phyloP scores from a whole-genome alignment of 2,113 vertebrate species.

The Spilogale gracilis region DNA sequence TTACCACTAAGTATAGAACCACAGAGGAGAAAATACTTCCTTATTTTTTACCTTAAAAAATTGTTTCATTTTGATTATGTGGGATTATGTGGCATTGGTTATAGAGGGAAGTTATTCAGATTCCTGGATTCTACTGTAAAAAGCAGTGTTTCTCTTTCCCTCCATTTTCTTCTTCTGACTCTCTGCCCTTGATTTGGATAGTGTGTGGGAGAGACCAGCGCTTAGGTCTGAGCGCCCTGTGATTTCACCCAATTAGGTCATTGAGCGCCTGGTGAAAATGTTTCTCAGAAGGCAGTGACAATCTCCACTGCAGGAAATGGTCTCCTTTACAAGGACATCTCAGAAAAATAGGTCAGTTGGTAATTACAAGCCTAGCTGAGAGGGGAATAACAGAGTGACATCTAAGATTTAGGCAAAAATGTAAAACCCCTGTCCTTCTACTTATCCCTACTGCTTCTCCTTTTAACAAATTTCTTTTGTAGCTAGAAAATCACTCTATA shows the following conservation, averaged over 20 bases:
- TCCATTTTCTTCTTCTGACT: background rate
- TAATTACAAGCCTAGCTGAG: background rate
- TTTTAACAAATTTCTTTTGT: background rate
- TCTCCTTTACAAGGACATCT: background rate
- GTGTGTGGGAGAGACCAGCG: background rate
- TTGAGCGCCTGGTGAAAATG: background rate
- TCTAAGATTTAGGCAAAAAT: slow-evolving; percentile 18
- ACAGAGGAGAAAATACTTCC: background rate
- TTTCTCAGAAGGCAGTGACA: background rate
- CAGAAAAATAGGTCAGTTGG: background rate
- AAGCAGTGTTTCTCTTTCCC: background rate
- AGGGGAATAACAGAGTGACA: background rate
- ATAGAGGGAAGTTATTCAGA: background rate
- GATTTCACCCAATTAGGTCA: background rate
- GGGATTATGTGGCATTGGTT: background rate
- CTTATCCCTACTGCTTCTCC: background rate
- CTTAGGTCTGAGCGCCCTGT: background rate
- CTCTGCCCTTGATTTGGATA: background rate
- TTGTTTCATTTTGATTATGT: background rate
- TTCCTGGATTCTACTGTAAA: background rate
- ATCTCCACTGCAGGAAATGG: background rate
- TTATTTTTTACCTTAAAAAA: slow-evolving; percentile 37
- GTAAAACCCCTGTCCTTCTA: background rate
- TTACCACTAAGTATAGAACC: background rate
- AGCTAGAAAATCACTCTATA: background rate